Evolutionary conservation across 2,113 vertebrate genomes (phyloP), one percentile per base, ranked within the genome.

Genomic region (Corythornis madagascariensis): DNA sequence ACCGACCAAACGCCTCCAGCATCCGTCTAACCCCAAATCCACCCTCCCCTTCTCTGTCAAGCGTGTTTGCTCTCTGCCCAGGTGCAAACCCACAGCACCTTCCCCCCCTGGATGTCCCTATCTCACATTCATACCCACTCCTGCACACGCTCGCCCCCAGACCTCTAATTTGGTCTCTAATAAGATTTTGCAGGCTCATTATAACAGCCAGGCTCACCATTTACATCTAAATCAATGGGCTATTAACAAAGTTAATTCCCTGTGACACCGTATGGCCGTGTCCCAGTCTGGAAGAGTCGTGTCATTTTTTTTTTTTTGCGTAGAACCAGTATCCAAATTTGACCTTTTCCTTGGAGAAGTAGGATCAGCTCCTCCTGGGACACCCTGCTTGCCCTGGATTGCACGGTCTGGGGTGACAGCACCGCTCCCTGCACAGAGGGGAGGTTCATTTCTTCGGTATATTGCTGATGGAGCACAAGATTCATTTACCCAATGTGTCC

Each of bases 401-500:
- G 19, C 11, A 17, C 0, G 2, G 25, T 3, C 1, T 1, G 33
- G 22, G 35, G 26, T 5, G 13, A 61, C 67, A 89, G n/a, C 8
- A 4, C 7, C 5, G 1, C 6, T 65, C 74, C 48, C 19, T 0
- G 9, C 19, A 1, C 0, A 13, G 38, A 45, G 6, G 28, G 38
- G 45, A 50, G 18, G 24, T n/a, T 28, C 4, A 1, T 40, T 35
- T 17, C 33, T 18, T 33, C 33, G 7, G 4, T 4, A 0, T 31
- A 1, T 10, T 20, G 31, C 28, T 16, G 20, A 4, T 10, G 57
- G 69, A 74, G 25, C 31, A 18, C 0, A 2, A 70, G 74, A 1
- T 47, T 8, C 1, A 2, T 16, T 24, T 13, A 4, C 26, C 22
- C 45, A 0, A 2, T 0, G 6, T 4, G 10, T 55, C 65, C 55